phyloP scores from a whole-genome alignment of 2,797 vertebrate species.

The Acanthiza pusilla region DNA sequence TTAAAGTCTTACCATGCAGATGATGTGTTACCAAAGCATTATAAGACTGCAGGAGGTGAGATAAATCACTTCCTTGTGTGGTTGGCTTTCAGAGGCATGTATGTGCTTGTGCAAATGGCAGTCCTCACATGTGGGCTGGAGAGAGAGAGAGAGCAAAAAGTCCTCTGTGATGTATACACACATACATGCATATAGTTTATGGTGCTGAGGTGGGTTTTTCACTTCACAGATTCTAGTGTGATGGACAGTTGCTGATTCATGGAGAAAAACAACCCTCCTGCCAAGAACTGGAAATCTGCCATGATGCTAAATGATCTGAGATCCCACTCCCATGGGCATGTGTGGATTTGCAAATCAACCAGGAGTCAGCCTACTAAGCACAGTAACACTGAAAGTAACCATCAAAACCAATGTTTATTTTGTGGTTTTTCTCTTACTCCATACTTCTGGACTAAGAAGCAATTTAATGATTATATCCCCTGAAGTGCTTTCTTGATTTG shows the following conservation, averaged over 20 bases:
- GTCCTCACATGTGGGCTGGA: background rate
- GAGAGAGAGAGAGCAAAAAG: background rate
- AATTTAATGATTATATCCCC: background rate
- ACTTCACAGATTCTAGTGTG: conserved; percentile 11
- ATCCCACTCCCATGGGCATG: conserved; percentile 38
- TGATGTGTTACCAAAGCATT: background rate
- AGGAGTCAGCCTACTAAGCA: background rate
- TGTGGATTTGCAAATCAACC: conserved; percentile 9
- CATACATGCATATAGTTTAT: background rate
- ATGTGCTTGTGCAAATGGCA: background rate
- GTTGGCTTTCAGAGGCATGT: background rate
- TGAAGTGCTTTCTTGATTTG: background rate
- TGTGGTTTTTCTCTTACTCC: background rate
- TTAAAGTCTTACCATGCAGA: background rate
- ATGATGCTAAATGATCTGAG: background rate
- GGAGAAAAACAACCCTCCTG: conserved; percentile 36
- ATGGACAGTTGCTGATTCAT: conserved; percentile 55
- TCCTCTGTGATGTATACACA: background rate
- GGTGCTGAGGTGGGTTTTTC: conserved; percentile 26
- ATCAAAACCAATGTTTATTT: background rate
- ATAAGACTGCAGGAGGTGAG: background rate
- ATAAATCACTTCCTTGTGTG: background rate
- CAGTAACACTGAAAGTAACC: background rate
- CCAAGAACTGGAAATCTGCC: conserved; percentile 44
- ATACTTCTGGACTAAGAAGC: background rate